Conservation (phyloP, 2,797 vertebrate genomes). For the Odontamblyopus rebecca region DNA sequence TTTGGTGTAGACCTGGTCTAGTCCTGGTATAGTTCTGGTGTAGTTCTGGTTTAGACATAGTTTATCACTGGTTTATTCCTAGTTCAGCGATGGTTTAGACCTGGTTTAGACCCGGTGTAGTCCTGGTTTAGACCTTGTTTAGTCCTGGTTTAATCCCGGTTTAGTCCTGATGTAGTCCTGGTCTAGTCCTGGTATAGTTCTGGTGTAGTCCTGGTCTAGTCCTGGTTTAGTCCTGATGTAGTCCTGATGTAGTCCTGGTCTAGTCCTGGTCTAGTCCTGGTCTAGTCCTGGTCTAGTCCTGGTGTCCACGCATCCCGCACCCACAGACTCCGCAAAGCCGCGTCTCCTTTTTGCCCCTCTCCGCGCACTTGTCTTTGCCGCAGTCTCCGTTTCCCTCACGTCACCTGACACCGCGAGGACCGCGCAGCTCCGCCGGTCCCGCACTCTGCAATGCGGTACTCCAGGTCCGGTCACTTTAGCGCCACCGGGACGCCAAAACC, state of each 20-base stretch:
- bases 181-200: not conserved
- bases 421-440: conserved; percentile 44
- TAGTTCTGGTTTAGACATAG: not conserved
- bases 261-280: not conserved
- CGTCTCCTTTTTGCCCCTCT: not conserved
- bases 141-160: not conserved
- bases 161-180: not conserved
- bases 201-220: not conserved
- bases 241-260: not conserved
- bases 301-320: conserved; percentile 16
- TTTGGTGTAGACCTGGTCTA: too few species aligned
- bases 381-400: conserved; percentile 45
- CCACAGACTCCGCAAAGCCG: not conserved
- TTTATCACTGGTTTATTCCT: too few species aligned
- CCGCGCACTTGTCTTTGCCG: conserved; percentile 2
- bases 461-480: conserved; percentile 45
- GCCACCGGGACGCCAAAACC: not conserved
- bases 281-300: not conserved
- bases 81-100: too few species aligned
- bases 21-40: too few species aligned
- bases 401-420: conserved; percentile 47
- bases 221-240: not conserved
- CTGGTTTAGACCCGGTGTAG: too few species aligned
- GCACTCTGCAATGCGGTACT: conserved; percentile 83
- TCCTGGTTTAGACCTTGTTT: not conserved